Evolutionary conservation across 92 coral and sea anemone genomes (phyloP), one percentile per base, ranked within the genome.

Genomic region (Nematostella vectensis): DNA sequence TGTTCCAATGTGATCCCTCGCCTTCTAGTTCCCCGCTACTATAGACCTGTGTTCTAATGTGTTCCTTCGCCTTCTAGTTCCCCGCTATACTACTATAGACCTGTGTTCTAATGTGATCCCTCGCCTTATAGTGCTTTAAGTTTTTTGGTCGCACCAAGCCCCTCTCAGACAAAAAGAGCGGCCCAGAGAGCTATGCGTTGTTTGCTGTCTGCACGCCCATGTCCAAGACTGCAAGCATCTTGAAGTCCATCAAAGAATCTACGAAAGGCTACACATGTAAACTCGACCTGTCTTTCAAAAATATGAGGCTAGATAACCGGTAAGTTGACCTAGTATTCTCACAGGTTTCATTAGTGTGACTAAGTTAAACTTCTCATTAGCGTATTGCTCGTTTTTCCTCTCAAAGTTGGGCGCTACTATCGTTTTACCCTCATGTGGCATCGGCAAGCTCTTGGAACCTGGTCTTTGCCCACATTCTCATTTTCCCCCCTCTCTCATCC

Each of bases 171-270:
- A 53, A 27, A 24, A 61, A 50, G 29, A 51, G 45, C 69, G 79
- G 70, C 1, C 80, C 56, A 13, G 76, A 80, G 67, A 6, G 15
- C 8, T 66, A 70, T 58, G 87, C 88, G n/a, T 80, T 70, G 56
- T 85, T 85, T 71, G 88, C 95, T 1, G 81, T 80, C 16, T 76
- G 83, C 24, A 55, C 87, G 10, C 88, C 88, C 36, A 72, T 73
- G 25, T 66, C 57, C 29, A 65, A 59, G 18, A 55, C 72, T 29
- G 64, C 31, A 1, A 61, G 66, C 43, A 60, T 76, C 20, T 53
- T 62, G 37, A 51, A 75, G 23, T 51, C 95, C 18, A 81, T 81
- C 10, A 55, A 61, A 31, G 88, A 75, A 48, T 30, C 67, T 31
- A 65, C 67, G 15, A 76, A 69, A 18, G 30, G 59, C 53, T 85